Percentiles rank a stretch among this genome's conserved stretches.
These are phyloP conservation scores for Zophobas morio DNA, from an alignment of 1,140 invertebrate genomes.

Conservation along the genomic window DNA sequence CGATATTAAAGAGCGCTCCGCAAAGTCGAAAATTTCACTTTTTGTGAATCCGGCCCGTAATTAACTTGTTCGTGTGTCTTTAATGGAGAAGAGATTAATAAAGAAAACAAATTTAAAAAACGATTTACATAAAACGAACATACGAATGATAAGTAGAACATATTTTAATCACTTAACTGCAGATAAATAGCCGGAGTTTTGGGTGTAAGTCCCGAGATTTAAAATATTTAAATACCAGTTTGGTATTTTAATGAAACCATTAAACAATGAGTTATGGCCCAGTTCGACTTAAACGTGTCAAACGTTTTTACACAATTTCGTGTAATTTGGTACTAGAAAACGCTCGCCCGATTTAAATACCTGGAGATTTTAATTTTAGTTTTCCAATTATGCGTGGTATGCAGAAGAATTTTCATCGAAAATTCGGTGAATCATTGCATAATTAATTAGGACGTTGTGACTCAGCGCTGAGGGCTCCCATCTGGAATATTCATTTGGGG, in stretches of 20 bases:
- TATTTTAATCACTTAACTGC: constrained; percentile 43
- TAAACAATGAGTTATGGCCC: constrained; percentile 54
- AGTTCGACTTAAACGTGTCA: constrained; percentile 52
- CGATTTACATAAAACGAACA: constrained; percentile 43
- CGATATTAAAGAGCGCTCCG: constrained; percentile 2
- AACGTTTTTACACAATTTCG: constrained; percentile 46
- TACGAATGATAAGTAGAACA: constrained; percentile 43
- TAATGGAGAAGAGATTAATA: constrained; percentile 37
- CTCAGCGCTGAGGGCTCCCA: constrained; percentile 17
- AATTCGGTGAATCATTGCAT: constrained; percentile 26
- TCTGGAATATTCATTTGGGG: not conserved
- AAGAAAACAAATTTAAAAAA: constrained; percentile 39
- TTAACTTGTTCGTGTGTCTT: constrained; percentile 41
- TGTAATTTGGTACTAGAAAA: constrained; percentile 35
- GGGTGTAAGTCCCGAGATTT: constrained; percentile 47
- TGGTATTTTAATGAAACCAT: constrained; percentile 56
- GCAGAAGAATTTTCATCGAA: constrained; percentile 14
- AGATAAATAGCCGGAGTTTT: constrained; percentile 34
- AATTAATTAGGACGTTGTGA: constrained; percentile 39
- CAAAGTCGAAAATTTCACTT: not conserved
- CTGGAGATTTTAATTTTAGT: not conserved
- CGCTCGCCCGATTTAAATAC: constrained; percentile 23
- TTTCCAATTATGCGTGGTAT: constrained; percentile 30
- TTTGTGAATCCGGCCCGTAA: not conserved
- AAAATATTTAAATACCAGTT: constrained; percentile 55